Evolutionary conservation across 2,797 vertebrate genomes (phyloP).

Genomic region (Chloroceryle amazona): DNA sequence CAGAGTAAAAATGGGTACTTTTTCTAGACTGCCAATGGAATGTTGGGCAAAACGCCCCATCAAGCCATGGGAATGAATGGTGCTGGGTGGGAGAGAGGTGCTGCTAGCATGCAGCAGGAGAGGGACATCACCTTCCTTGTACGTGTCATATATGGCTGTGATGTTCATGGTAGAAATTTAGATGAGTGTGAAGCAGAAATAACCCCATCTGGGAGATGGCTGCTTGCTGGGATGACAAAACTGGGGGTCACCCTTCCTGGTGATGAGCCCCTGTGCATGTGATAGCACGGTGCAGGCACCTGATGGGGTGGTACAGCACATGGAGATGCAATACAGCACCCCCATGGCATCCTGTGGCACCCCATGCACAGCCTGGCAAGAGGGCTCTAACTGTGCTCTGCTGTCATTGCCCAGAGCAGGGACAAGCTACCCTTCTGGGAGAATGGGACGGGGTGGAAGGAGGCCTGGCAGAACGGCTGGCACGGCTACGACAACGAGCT

Average conservation of each 20-base stretch:
- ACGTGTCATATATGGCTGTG: rapidly evolving
- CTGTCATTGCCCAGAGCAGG: conserved; percentile 83
- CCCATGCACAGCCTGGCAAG: neutral
- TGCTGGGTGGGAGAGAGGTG: rapidly evolving
- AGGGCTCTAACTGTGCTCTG: neutral
- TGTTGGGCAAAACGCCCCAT: neutral
- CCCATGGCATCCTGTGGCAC: neutral
- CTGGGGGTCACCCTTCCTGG: rapidly evolving
- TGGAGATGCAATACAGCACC: neutral
- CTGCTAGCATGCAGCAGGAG: neutral
- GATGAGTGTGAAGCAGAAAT: neutral
- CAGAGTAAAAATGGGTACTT: neutral
- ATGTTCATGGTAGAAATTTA: neutral
- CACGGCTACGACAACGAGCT: conserved; percentile 96
- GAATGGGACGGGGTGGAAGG: conserved; percentile 82
- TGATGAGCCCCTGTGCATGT: neutral
- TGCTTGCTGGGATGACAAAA: neutral
- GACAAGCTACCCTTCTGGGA: conserved; percentile 90
- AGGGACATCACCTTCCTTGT: neutral
- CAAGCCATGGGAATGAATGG: rapidly evolving
- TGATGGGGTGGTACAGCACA: neutral
- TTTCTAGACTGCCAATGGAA: neutral
- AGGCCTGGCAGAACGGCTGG: conserved; percentile 94
- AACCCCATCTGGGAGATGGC: neutral
- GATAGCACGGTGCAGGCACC: rapidly evolving